A percentile compares a stretch with the other conserved stretches of the same genome.
Conservation (phyloP, 2,888 invertebrate genomes). For the Hypomecis punctinalis region DNA sequence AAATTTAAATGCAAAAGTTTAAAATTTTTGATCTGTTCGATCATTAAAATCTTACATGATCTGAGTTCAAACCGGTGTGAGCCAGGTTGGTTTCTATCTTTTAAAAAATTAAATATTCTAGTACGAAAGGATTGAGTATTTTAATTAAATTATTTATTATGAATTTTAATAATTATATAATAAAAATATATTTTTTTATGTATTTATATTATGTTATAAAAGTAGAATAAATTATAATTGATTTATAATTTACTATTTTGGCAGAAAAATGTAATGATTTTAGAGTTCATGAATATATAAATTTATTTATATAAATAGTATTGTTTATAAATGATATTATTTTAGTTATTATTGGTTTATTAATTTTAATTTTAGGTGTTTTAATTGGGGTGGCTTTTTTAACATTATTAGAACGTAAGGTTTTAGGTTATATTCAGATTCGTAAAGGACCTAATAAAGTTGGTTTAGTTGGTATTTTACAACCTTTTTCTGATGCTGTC, state of each 20-base stretch:
- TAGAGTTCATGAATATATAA: slow-evolving; percentile 87
- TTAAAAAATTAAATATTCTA: slow-evolving; percentile 85
- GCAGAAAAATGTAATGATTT: slow-evolving; percentile 89
- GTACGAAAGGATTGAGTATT: slow-evolving; percentile 92
- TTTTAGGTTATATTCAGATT: slow-evolving; percentile 89
- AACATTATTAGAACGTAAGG: slow-evolving; percentile 89
- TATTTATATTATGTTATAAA: slow-evolving; percentile 20
- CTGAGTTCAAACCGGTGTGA: slow-evolving; percentile 95
- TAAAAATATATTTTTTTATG: slow-evolving; percentile 16
- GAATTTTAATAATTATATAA: slow-evolving; percentile 59
- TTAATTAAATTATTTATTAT: slow-evolving; percentile 77
- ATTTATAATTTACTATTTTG: slow-evolving; percentile 84
- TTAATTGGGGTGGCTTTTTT: slow-evolving; percentile 89
- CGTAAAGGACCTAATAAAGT: slow-evolving; percentile 91
- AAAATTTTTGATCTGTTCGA: slow-evolving; percentile 91
- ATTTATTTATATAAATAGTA: slow-evolving; percentile 82
- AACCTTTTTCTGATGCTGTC: slow-evolving; percentile 90
- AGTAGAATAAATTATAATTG: slow-evolving; percentile 24
- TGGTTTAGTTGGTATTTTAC: slow-evolving; percentile 85
- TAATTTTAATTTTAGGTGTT: slow-evolving; percentile 85
- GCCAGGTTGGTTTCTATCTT: slow-evolving; percentile 95
- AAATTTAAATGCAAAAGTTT: slow-evolving; percentile 88
- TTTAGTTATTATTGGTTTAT: slow-evolving; percentile 68
- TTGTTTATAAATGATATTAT: slow-evolving; percentile 75
- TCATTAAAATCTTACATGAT: slow-evolving; percentile 94